Evolutionary conservation across 2,113 vertebrate species (phyloP).

Genomic region (Speoplatyrhinus poulsoni): DNA sequence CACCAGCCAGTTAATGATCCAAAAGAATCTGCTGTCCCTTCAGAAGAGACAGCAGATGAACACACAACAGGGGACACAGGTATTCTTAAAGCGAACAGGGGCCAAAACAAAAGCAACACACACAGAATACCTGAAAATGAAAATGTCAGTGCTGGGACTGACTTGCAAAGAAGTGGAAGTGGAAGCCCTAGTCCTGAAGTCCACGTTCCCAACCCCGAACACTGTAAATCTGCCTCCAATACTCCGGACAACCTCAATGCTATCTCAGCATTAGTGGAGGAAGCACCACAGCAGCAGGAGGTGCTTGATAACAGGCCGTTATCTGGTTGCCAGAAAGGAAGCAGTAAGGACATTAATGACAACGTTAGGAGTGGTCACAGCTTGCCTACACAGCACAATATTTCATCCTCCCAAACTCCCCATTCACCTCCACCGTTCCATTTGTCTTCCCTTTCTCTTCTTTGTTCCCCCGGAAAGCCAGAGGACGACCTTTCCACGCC

Average conservation of each 20-base stretch:
- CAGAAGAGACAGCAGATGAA: conserved; percentile 37
- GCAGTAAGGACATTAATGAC: conserved; percentile 70
- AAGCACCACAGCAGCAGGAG: conserved; percentile 32
- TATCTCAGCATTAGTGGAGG: conserved; percentile 27
- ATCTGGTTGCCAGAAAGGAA: conserved; percentile 34
- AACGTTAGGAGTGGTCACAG: conserved; percentile 42
- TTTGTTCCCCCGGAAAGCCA: conserved; percentile 38
- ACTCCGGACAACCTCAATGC: conserved; percentile 44
- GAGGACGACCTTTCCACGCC: conserved; percentile 70
- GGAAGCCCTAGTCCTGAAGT: conserved; percentile 21
- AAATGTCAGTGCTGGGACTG: conserved; percentile 20
- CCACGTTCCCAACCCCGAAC: conserved; percentile 27
- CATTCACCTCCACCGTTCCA: conserved; percentile 33
- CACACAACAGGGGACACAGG: conserved; percentile 25
- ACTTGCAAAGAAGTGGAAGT: conserved; percentile 12
- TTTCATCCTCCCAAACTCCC: conserved; percentile 17
- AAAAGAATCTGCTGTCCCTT: conserved; percentile 40
- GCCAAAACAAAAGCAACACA: conserved; percentile 27
- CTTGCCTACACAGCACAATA: conserved; percentile 22
- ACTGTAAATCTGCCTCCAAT: conserved; percentile 9
- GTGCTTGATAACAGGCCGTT: conserved; percentile 53
- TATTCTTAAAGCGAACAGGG: conserved; percentile 22
- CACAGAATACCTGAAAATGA: conserved; percentile 24
- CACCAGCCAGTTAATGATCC: conserved; percentile 45
- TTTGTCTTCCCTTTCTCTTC: conserved; percentile 34